Base-by-base conservation (phyloP, 2,888 invertebrate genomes). In the Acanthococcus lagerstroemiae region DNA sequence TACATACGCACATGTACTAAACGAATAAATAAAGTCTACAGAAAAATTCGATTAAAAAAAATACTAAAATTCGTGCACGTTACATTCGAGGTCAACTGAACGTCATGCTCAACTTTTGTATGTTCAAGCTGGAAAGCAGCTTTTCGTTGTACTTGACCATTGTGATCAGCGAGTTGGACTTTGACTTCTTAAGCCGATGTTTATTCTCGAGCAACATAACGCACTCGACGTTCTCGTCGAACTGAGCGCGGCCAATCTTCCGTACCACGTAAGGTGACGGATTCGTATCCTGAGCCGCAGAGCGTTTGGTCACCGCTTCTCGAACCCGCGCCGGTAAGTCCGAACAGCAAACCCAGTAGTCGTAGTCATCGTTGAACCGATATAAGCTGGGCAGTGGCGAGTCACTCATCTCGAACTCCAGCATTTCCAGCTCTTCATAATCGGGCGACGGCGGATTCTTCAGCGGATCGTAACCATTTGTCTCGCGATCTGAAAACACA, bases 71-170 rank as follows among this genome's bases (percentile, higher is more conserved):
- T 15, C 17, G 26, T 2, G 19, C 19, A 48, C 22, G 22, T 44
- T 19, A 46, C n/a, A 57, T n/a, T 44, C 26, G 48, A 26, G 60
- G 61, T 61, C 61, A 61, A 61, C 61, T 61, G 17, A 61, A 61
- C 52, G 61, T 26, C 61, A 61, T 61, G 15, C 50, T 52, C 52
- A 61, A n/a, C 48, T 61, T 61, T 22, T 61, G 26, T 15, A 61
- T 22, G 37, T 50, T 27, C 52, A 61, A 61, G 9, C 30, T 27
- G 1, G 61, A 26, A 21, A 61, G 21, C 22, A 61, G 52, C 21
- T 61, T 61, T 12, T 61, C 61, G 30, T 26, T 61, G 22, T 61
- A 52, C 22, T 61, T 61, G 5, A 61, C 52, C 50, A 61, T n/a
- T 2, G 61, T 61, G 9, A 50, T 21, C 1, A 25, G 19, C 4